Conservation (phyloP, 2,797 vertebrate genomes). For the Malacoctenus gilli region DNA sequence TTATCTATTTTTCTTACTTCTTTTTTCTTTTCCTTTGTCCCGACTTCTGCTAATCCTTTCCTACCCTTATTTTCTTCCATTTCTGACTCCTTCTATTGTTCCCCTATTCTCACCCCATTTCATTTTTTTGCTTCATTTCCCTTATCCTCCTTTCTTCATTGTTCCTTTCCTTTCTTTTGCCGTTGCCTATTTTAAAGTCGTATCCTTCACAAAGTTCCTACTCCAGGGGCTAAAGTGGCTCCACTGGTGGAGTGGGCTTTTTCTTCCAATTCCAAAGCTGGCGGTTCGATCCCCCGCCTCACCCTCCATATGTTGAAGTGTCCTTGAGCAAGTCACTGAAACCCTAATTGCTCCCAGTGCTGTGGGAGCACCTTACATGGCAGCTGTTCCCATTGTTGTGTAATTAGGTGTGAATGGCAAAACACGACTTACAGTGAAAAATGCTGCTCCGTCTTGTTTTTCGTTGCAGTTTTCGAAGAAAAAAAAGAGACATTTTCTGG, state of each 20-base stretch:
- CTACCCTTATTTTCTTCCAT: not conserved
- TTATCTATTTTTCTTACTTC: not conserved
- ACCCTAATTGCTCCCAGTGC: too few relatives aligned
- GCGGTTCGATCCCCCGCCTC: not conserved
- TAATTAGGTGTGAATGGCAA: too few relatives aligned
- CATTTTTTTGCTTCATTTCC: not conserved
- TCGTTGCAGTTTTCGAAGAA: too few relatives aligned
- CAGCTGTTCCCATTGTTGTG: too few relatives aligned
- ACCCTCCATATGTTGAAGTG: too few relatives aligned
- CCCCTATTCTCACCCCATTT: not conserved
- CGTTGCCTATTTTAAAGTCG: conserved; percentile 3
- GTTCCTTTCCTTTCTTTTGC: not conserved
- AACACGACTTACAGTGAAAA: too few relatives aligned
- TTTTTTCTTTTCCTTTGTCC: not conserved
- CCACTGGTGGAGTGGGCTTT: too few relatives aligned
- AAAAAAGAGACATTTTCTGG: too few relatives aligned
- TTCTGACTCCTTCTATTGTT: not conserved
- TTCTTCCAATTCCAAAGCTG: conserved; percentile 2
- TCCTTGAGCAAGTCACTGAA: too few relatives aligned
- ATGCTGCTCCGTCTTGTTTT: too few relatives aligned
- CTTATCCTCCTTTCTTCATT: not conserved
- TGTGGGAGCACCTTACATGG: too few relatives aligned
- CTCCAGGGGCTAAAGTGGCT: conserved; percentile 8
- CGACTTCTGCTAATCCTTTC: not conserved
- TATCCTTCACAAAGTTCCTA: conserved; percentile 1